A percentile compares a stretch with the other conserved stretches of the same genome.
phyloP scores from a whole-genome alignment of 2,797 vertebrate genomes.

The Morus bassanus region DNA sequence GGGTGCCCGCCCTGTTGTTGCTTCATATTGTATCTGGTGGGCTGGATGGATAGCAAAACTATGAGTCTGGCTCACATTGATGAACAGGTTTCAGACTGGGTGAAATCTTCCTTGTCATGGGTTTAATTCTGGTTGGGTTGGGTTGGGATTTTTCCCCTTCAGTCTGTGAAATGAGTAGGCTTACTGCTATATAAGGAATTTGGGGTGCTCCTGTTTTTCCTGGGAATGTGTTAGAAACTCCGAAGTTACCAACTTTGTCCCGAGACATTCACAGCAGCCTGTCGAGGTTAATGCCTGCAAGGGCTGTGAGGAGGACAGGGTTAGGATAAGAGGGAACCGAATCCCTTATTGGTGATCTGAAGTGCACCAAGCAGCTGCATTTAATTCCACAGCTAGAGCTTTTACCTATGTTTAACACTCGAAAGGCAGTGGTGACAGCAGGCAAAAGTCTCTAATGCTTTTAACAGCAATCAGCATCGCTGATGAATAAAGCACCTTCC shows the following conservation, averaged over 20 bases:
- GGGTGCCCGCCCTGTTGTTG: not conserved
- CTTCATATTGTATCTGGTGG: not conserved
- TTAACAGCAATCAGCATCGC: not conserved
- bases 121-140: not conserved
- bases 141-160: not conserved
- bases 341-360: not conserved
- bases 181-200: not conserved
- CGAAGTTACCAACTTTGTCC: not conserved
- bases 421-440: not conserved
- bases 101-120: not conserved
- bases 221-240: not conserved
- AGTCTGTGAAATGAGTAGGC: not conserved
- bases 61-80: rapidly evolving
- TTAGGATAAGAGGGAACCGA: not conserved
- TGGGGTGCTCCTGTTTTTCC: not conserved
- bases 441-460: not conserved
- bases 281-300: not conserved
- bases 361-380: not conserved
- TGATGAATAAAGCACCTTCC: not conserved
- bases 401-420: not conserved
- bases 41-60: not conserved
- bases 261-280: not conserved
- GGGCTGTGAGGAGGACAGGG: not conserved
- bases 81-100: not conserved
- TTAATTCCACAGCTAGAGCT: not conserved